These are phyloP conservation scores for Lottia scabra DNA, from an alignment of 2,888 invertebrate genomes.

Conservation along the genomic window DNA sequence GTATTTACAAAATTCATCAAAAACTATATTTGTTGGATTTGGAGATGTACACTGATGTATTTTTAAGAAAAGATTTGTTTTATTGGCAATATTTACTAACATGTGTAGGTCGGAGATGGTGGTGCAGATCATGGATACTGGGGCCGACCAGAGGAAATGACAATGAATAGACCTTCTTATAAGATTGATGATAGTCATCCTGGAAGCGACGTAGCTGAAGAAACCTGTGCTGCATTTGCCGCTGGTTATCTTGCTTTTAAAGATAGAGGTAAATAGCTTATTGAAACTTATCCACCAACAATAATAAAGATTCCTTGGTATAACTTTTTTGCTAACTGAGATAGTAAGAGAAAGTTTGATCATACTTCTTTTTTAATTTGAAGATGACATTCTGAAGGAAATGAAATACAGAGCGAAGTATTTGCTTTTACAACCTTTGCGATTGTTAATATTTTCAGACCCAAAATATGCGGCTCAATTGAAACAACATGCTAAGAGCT, in stretches of 20 bases:
- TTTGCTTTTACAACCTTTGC: no score
- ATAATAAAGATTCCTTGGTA: background rate
- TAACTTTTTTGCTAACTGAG: no score
- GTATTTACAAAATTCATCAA: no score
- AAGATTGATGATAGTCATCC: conserved; percentile 74
- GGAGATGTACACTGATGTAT: no score
- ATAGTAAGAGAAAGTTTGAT: no score
- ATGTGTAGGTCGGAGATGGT: conserved; percentile 66
- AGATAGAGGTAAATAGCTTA: conserved; percentile 33
- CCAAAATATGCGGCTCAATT: conserved; percentile 39
- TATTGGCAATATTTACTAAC: background rate
- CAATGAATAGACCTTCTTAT: conserved; percentile 73
- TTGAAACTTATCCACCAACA: no score
- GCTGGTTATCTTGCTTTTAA: conserved; percentile 72
- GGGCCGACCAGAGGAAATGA: conserved; percentile 76
- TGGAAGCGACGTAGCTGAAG: conserved; percentile 75
- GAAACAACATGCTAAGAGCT: conserved; percentile 41
- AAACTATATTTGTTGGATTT: no score
- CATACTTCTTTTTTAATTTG: no score
- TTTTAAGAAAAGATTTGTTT: no score
- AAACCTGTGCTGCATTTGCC: conserved; percentile 75
- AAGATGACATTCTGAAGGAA: no score
- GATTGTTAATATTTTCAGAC: conserved; percentile 33
- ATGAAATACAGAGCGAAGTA: no score
- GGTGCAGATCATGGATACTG: conserved; percentile 74